Evolutionary conservation across 2,888 invertebrate genomes (phyloP), one percentile per base, ranked within the genome.

Genomic region (Ennomos quercinarius): DNA sequence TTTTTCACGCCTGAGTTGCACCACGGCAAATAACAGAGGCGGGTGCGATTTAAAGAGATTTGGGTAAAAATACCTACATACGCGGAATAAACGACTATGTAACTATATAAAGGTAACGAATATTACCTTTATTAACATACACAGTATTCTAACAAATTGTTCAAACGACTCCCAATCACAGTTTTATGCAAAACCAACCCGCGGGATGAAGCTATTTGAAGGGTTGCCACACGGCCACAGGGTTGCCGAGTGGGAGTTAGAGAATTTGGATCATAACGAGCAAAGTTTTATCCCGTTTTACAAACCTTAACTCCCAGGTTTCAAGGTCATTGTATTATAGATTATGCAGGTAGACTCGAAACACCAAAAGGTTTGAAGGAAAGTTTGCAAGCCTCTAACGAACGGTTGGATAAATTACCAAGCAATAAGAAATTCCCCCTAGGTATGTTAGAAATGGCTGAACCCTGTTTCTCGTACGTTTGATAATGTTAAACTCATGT

Each of bases 161-260:
- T 10, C 48, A 56, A 35, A 56, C 8, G n/a, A 10, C 38, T 39
- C 13, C 13, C 48, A 44, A 53, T 52, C 58, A 52, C 58, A 40
- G 53, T 53, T 48, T 53, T 58, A 58, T 58, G 58, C 45, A 53
- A 58, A 58, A 58, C 53, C 42, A 11, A 42, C 57, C 57, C 47
- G 11, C 10, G 41, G 17, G 13, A 58, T 44, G 27, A 12, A 12
- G 44, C 41, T 36, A 42, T 50, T 50, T 9, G 10, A 42, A 42
- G 34, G 48, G 40, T 34, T 11, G 10, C 8, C 39, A 27, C 27
- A 27, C 6, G 17, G 27, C 27, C 27, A 6, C 27, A 27, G 27
- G 27, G 27, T 27, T 27, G 27, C 27, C 27, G 27, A 27, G 27
- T 27, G 4, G 27, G 27, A n/a, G 40, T 35, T 9, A 34, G 35